Base-by-base conservation (phyloP, 2,888 invertebrate species). In the Zhuqinia jingwanae region DNA sequence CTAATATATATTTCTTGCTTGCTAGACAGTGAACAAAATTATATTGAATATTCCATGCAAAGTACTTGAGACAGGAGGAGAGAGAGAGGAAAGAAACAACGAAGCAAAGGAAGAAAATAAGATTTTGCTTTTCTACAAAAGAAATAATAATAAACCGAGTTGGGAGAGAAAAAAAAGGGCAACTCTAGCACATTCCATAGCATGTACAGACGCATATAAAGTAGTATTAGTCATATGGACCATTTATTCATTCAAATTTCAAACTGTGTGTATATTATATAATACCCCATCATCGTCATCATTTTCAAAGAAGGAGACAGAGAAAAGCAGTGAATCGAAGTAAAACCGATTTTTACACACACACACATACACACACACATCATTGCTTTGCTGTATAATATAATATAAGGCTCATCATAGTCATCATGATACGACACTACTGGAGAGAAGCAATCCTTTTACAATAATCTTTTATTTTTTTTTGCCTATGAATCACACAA, bases 251-350 rank as follows among this genome's bases (percentile, higher is more conserved):
- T 50, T 25, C 73, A 73, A 53, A 73, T 25, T 30, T 25, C 73
- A 73, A 53, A 73, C 47, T 30, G 25, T 27, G 25, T 50, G 73
- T 13, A 50, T 56, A 56, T 76, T 73, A 30, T 30, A 56, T 56
- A 36, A 36, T 36, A 36, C 36, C 56, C 22, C 36, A 22, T 20
- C 75, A 30, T 76, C 50, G 11, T 53, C 53, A 22, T 50, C 47
- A 45, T 73, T 73, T 53, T n/a, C 25, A 27, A 42, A 17, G 45
- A 68, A 68, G 45, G 36, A 76, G 47, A 36, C 75, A 53, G 17
- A 20, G 56, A 56, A 56, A 70, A 30, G 75, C 75, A 76, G 17
- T 27, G 75, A 76, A 76, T 56, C 75, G 75, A 76, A 56, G 75
- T 27, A 42, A 76, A 76, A 56, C 75, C 75, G 75, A 76, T 76